These are phyloP conservation scores for Sminthopsis crassicaudata DNA, from an alignment of 2,113 vertebrate species.

Conservation along the genomic window DNA sequence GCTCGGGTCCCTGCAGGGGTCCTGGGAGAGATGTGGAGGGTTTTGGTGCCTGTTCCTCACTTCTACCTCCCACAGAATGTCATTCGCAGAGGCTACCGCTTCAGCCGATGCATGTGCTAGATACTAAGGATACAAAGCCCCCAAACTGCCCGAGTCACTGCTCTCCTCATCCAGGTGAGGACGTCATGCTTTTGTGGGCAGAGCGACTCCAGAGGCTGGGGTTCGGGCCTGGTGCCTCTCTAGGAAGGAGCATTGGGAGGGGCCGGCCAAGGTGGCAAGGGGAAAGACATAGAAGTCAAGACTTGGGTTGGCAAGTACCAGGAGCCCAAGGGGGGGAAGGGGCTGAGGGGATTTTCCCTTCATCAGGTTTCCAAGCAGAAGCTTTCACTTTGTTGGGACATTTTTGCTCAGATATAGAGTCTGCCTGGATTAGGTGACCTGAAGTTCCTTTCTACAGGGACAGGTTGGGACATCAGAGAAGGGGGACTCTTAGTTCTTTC, in stretches of 20 bases:
- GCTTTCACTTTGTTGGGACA: neutral
- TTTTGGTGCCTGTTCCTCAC: neutral
- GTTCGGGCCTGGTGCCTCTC: neutral
- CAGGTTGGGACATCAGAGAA: neutral
- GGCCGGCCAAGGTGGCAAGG: neutral
- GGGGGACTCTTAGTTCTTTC: neutral
- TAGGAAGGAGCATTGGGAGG: neutral
- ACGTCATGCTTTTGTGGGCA: neutral
- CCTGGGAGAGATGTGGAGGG: neutral
- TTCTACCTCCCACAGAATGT: neutral
- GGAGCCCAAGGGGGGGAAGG: neutral
- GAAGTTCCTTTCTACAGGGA: neutral
- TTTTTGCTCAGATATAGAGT: neutral
- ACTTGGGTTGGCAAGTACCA: neutral
- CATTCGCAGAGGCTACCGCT: neutral
- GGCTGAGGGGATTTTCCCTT: neutral
- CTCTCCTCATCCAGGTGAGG: neutral
- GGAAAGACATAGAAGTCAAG: neutral
- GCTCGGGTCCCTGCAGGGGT: neutral
- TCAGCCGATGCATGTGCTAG: too few relatives aligned
- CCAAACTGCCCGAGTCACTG: neutral
- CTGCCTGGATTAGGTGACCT: neutral
- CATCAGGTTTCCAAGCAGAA: neutral
- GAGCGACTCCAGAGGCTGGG: neutral
- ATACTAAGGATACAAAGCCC: too few relatives aligned